Evolutionary conservation across 2,888 invertebrate genomes (phyloP).

Genomic region (Tricholauxania praeusta): DNA sequence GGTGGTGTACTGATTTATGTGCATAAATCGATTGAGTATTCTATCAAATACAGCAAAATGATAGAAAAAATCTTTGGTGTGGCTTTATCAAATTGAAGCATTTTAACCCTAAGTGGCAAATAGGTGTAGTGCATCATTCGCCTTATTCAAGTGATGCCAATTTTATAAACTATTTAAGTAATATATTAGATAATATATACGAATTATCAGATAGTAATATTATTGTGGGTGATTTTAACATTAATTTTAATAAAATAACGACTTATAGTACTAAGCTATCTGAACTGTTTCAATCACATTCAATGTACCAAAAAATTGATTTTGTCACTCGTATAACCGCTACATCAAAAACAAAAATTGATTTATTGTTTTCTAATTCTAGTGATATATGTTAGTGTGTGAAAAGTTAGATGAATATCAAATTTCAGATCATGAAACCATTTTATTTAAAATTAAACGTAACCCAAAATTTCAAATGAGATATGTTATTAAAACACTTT

Average conservation of each 20-base stretch:
- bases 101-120: slow-evolving; percentile 26
- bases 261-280: no score
- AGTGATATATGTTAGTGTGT: slow-evolving; percentile 12
- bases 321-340: slow-evolving; percentile 26
- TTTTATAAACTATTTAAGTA: slow-evolving; percentile 25
- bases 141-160: slow-evolving; percentile 19
- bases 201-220: neutral
- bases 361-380: slow-evolving; percentile 20
- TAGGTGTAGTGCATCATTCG: slow-evolving; percentile 24
- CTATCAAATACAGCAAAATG: no score
- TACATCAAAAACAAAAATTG: slow-evolving; percentile 18
- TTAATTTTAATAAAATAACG: no score
- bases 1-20: no score
- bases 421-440: slow-evolving; percentile 23
- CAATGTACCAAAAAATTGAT: neutral
- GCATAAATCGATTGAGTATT: no score
- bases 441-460: slow-evolving; percentile 14
- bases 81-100: slow-evolving; percentile 24
- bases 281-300: no score
- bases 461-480: slow-evolving; percentile 14
- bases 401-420: slow-evolving; percentile 14
- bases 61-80: no score
- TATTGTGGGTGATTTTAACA: no score
- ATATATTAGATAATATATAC: slow-evolving; percentile 16
- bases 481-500: slow-evolving; percentile 11